Conservation (phyloP, 2,113 vertebrate species). For the Formicarius rufipectus region DNA sequence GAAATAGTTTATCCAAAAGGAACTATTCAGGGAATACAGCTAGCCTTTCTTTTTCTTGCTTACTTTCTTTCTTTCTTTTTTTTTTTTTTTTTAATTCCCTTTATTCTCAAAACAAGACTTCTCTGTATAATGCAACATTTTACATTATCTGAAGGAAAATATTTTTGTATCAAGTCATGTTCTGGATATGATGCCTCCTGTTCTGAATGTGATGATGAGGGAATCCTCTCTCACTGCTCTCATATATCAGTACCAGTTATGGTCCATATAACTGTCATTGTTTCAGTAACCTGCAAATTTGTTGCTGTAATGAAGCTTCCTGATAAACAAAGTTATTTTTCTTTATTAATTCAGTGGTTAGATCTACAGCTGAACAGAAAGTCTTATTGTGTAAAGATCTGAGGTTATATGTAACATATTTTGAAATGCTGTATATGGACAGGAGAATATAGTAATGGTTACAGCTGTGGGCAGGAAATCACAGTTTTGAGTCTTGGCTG, state of each 20-base stretch:
- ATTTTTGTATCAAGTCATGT: background rate
- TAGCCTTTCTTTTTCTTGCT: background rate
- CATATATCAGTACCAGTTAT: conserved; percentile 29
- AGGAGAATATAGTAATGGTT: conserved; percentile 53
- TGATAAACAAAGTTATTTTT: conserved; percentile 34
- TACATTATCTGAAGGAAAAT: background rate
- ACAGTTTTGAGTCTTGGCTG: conserved; percentile 57
- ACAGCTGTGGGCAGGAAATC: conserved; percentile 53
- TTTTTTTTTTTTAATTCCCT: background rate
- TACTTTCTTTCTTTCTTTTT: background rate
- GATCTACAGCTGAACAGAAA: background rate
- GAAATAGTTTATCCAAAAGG: background rate
- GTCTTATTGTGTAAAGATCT: conserved; percentile 6
- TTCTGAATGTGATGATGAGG: conserved; percentile 17
- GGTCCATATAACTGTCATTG: conserved; percentile 46
- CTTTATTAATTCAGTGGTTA: conserved; percentile 3
- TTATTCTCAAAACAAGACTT: background rate
- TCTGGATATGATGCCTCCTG: background rate
- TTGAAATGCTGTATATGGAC: conserved; percentile 40
- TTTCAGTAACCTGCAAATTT: conserved; percentile 51
- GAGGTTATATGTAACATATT: conserved; percentile 21
- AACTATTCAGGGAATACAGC: background rate
- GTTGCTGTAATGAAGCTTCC: conserved; percentile 38
- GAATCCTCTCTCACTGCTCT: conserved; percentile 13
- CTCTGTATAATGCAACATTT: background rate